A percentile compares a stretch with the other conserved stretches of the same genome.
phyloP scores from a whole-genome alignment of 92 coral and sea anemone species.

The Virgularia gustaviana region DNA sequence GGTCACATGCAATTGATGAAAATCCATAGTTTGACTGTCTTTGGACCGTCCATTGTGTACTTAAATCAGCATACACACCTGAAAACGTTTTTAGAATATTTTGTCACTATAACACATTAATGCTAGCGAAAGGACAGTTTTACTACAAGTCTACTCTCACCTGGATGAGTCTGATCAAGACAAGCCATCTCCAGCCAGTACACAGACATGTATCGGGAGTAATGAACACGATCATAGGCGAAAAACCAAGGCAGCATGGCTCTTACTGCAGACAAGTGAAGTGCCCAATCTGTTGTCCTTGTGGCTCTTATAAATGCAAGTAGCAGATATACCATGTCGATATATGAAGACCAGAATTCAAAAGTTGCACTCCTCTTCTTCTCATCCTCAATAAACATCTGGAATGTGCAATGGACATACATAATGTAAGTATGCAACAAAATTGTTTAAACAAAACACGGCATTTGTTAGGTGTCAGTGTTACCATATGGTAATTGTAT shows the following conservation, averaged over 20 bases:
- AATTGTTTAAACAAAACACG: no score
- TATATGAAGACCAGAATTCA: slow-evolving; percentile 21
- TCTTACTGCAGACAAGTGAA: slow-evolving; percentile 16
- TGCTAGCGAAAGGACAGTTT: not conserved
- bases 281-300: not conserved
- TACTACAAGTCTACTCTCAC: not conserved
- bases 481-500: no score
- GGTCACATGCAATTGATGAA: no score
- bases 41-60: no score
- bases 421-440: not conserved
- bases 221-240: no score
- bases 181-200: slow-evolving; percentile 17
- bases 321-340: slow-evolving; percentile 13
- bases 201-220: not conserved
- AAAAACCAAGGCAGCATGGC: slow-evolving; percentile 14
- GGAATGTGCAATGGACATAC: not conserved
- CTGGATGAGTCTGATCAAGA: slow-evolving; percentile 3
- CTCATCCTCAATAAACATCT: slow-evolving; percentile 14
- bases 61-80: no score
- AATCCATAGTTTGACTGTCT: no score
- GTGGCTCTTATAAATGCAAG: slow-evolving; percentile 7
- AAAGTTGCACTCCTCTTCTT: slow-evolving; percentile 26
- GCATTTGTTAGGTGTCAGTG: no score
- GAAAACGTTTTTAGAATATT: not conserved
- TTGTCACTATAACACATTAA: not conserved